Evolutionary conservation across 2,888 invertebrate genomes (phyloP).

Genomic region (Plagiodera versicolora): DNA sequence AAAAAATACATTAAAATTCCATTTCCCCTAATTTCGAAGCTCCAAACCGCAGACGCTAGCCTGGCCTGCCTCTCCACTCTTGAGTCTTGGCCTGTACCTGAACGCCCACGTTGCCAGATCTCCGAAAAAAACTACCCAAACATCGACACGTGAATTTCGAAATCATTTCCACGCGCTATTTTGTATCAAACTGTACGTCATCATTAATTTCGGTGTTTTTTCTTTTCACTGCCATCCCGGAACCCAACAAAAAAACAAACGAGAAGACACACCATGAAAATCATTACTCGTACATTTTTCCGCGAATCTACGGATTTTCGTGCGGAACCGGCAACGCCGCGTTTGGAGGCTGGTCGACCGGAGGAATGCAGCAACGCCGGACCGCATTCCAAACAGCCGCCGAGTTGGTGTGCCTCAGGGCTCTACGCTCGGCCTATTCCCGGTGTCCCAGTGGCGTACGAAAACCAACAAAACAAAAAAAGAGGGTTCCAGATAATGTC

Average conservation of each 20-base stretch:
- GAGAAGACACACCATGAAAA: no score
- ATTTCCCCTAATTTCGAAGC: constrained; percentile 27
- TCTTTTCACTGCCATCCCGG: no score
- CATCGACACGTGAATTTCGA: no score
- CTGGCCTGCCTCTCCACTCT: not conserved
- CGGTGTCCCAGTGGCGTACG: constrained; percentile 10
- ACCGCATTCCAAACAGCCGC: constrained; percentile 45
- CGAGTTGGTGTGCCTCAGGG: constrained; percentile 32
- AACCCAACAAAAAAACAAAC: no score
- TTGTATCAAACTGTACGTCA: no score
- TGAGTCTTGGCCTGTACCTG: not conserved
- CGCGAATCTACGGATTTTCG: not conserved
- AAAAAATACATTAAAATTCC: constrained; percentile 28
- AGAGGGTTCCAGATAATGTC: no score
- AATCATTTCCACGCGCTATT: no score
- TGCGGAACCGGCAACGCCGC: constrained; percentile 6
- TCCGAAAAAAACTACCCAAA: no score
- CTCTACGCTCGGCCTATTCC: constrained; percentile 30
- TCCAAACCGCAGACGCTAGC: constrained; percentile 20
- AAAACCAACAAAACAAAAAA: no score
- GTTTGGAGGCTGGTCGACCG: constrained; percentile 35
- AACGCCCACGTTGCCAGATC: not conserved
- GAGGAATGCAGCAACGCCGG: constrained; percentile 53
- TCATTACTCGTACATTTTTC: no score
- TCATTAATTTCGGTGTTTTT: no score